Evolutionary conservation across 2,797 vertebrate species (phyloP).

Genomic region (Spinibarbus caldwelli): DNA sequence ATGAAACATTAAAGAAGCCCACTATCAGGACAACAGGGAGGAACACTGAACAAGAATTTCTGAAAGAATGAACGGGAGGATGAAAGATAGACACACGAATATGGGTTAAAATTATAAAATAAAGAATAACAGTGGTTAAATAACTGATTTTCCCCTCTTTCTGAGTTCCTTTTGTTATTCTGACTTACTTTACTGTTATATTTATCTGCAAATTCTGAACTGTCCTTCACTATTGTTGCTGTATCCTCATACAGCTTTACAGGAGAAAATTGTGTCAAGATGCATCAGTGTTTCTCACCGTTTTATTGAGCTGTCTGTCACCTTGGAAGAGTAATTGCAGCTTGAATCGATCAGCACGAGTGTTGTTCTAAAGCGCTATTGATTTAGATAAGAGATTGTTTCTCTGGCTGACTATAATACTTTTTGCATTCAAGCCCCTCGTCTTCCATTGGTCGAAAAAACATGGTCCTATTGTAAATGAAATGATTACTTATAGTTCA

Average conservation of each 20-base stretch:
- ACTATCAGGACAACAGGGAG: neutral
- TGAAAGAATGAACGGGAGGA: neutral
- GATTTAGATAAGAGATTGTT: slow-evolving; percentile 36
- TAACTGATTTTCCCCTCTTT: neutral
- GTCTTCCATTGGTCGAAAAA: neutral
- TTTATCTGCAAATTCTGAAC: neutral
- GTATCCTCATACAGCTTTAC: neutral
- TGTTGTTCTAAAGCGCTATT: slow-evolving; percentile 38
- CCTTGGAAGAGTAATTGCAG: neutral
- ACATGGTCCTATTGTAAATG: neutral
- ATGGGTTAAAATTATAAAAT: neutral
- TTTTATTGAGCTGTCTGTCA: slow-evolving; percentile 34
- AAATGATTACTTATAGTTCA: neutral
- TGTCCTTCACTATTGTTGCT: neutral
- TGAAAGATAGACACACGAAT: neutral
- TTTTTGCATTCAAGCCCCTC: neutral
- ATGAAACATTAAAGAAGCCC: slow-evolving; percentile 32
- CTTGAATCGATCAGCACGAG: slow-evolving; percentile 26
- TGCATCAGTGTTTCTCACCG: slow-evolving; percentile 3
- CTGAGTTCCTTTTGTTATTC: neutral
- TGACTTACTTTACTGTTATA: neutral
- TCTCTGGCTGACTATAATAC: neutral
- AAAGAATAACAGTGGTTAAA: neutral
- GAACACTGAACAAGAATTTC: neutral
- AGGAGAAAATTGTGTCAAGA: neutral